Percentiles rank a stretch among this genome's conserved stretches.
phyloP scores from a whole-genome alignment of 2,113 vertebrate species.

The Gopherus flavomarginatus region DNA sequence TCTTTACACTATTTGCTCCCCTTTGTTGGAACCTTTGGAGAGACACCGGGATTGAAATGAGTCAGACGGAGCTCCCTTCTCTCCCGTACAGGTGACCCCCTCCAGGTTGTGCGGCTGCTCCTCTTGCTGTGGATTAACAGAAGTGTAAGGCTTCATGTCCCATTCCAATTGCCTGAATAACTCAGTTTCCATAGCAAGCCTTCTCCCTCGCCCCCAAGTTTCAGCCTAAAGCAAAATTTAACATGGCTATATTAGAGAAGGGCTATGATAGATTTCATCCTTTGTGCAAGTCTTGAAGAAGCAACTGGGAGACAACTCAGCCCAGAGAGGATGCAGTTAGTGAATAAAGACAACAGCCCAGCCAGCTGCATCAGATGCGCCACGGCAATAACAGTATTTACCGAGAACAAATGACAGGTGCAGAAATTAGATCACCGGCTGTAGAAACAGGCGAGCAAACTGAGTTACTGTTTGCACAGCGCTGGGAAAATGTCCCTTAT shows the following conservation, averaged over 20 bases:
- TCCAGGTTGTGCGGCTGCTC: background rate
- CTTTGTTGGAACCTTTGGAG: background rate
- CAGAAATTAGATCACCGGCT: background rate
- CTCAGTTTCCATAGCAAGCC: background rate
- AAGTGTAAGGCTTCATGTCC: background rate
- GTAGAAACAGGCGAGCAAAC: background rate
- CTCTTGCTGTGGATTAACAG: background rate
- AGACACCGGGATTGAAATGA: background rate
- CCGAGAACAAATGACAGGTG: background rate
- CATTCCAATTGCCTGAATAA: background rate
- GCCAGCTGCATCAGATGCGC: background rate
- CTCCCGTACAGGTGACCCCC: background rate
- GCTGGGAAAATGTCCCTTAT: background rate
- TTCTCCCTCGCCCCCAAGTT: background rate
- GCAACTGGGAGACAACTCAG: background rate
- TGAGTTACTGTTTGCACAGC: background rate
- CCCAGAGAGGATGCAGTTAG: background rate
- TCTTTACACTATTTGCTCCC: background rate
- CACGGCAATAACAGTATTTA: background rate
- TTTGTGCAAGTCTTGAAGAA: background rate
- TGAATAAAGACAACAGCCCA: background rate
- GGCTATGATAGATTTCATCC: background rate
- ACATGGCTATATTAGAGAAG: background rate
- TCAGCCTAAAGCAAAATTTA: background rate
- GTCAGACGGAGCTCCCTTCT: background rate